Base-by-base conservation (phyloP, 2,797 vertebrate genomes). In the Phoebastria nigripes region DNA sequence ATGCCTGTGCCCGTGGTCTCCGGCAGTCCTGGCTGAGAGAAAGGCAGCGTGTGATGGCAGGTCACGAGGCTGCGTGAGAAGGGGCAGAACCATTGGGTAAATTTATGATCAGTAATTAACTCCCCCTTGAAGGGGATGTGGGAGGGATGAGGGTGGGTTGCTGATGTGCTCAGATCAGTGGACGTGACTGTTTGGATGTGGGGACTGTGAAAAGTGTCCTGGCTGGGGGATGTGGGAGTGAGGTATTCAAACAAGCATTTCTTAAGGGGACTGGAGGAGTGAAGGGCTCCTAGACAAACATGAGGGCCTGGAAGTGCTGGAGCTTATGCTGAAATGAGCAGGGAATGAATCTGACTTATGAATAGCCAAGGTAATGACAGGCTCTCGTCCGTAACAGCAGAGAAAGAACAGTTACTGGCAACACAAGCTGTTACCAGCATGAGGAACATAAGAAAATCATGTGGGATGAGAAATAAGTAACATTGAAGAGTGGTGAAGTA, bases 361-460 rank as follows among this genome's bases (percentile, higher is more conserved):
- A 92, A 80, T 9, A 93, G 94, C 71, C 71, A 87, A 87, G 69
- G 46, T 93, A 91, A 89, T 91, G 81, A 72, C 52, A 92, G 52
- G 37, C 39, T 95, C 26, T 92, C 19, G 2, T 95, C 92, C 91
- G 73, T 52, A 94, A 85, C 84, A 89, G 89, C 90, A 91, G 58
- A 78, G 77, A 62, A 66, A 71, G 89, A 95, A 56, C 62, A 92
- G 70, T 95, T 92, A 62, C 39, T 95, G 93, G 90, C 92, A 90
- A 56, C 58, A 79, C 24, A 67, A 93, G 59, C 63, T 93, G 74
- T 90, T 93, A 82, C 44, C 74, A 85, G 44, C 84, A 33, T 31
- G 52, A 80, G 49, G 35, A 89, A 31, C 59, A 11, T 44, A 20
- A 73, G 93, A 96, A 80, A 70, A 59, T 77, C 24, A 39, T 7